Percentiles rank a stretch among this genome's conserved stretches.
phyloP scores from a whole-genome alignment of 2,113 vertebrate genomes.

The Narcine bancroftii region DNA sequence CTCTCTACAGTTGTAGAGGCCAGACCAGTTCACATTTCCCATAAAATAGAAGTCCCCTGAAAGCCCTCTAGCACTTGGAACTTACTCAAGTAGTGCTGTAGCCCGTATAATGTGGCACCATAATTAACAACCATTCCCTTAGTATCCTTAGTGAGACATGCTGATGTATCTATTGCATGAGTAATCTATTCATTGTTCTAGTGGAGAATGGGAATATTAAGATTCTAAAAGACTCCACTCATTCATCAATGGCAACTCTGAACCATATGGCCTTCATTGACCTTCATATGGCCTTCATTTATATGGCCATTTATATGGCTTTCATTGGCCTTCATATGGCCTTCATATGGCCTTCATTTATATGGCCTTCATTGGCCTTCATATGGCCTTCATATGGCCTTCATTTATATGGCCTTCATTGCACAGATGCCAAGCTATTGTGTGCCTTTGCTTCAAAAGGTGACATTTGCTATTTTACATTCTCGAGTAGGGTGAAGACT shows the following conservation, averaged over 20 bases:
- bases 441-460: not conserved
- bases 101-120: not conserved
- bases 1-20: not conserved
- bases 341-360: too few species aligned
- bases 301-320: not conserved
- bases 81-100: conserved; percentile 5
- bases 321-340: too few species aligned
- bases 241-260: not conserved
- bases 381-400: not conserved
- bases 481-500: not conserved
- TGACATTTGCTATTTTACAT: not conserved
- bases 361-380: not conserved
- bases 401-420: not conserved
- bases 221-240: not conserved
- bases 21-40: conserved; percentile 9
- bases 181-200: conserved; percentile 7
- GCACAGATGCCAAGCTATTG: not conserved
- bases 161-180: conserved; percentile 13
- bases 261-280: not conserved
- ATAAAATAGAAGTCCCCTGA: conserved; percentile 12
- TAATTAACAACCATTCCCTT: not conserved
- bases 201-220: not conserved
- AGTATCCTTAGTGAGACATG: not conserved
- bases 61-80: not conserved
- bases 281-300: not conserved